Evolutionary conservation across 2,888 invertebrate species (phyloP), one percentile per base, ranked within the genome.

Genomic region (Leptogaster cylindrica): DNA sequence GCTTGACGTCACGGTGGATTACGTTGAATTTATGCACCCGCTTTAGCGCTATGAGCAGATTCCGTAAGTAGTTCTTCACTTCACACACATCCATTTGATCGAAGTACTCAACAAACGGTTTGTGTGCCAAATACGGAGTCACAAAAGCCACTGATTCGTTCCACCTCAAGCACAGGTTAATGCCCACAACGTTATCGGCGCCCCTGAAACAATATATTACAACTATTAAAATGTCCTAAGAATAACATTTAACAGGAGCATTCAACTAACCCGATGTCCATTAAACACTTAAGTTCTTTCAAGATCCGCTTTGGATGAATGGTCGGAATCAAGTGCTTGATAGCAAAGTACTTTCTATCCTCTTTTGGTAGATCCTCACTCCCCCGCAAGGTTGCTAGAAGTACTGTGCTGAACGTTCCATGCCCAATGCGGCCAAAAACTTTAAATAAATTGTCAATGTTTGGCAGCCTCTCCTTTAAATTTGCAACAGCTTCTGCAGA

Each of bases 1-100:
- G 95, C 80, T 95, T 95, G 41, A 95, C 87, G 77, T 95, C 95
- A 65, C 95, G 84, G 78, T 95, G 95, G 68, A 95, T 93, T 70
- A 95, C 88, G 70, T 89, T 88, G 77, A 90, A 90, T 46, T 88
- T 86, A 81, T 95, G 95, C 67, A 95, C 92, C 74, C 91, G 87
- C 4, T 84, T 82, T 72, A 95, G 82, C 2, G 95, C 93, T 41
- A 87, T 82, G 71, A 95, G 80, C 71, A 95, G 82, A 75, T 93
- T 92, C 75, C 84, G 86, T 87, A 95, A 90, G 79, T 95, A 95
- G 68, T 85, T 82, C 67, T 87, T 85, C 36, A 91, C 84, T 81
- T 95, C 95, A 25, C 77, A 76, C 1, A 86, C 83, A 72, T 84
- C 85, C 89, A 92, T 89, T 68, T 86, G 83, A 16, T 83, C 84